phyloP scores from a whole-genome alignment of 2,797 vertebrate genomes.

The Pseudochirops corinnae region DNA sequence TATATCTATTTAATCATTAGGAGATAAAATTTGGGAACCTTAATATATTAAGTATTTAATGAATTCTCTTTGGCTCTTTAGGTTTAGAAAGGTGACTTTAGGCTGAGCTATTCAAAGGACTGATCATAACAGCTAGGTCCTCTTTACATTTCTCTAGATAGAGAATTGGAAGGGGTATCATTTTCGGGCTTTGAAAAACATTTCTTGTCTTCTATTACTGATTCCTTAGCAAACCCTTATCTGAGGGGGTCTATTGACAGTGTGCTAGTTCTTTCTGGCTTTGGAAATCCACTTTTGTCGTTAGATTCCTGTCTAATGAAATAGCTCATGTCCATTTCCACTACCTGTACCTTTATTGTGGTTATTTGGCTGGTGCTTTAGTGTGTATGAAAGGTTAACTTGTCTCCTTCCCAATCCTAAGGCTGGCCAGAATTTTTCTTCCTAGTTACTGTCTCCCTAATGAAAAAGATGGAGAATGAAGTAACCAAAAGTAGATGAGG shows the following conservation, averaged over 20 bases:
- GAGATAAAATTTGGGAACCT: conserved; percentile 55
- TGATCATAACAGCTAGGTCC: conserved; percentile 42
- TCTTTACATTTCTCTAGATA: neutral
- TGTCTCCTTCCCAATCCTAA: neutral
- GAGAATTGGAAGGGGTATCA: neutral
- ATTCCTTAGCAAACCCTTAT: conserved; percentile 53
- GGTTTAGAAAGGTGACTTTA: conserved; percentile 44
- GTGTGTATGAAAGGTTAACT: neutral
- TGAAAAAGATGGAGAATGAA: neutral
- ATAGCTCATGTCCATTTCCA: neutral
- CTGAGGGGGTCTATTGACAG: conserved; percentile 48
- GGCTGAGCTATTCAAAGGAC: conserved; percentile 49
- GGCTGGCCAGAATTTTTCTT: neutral
- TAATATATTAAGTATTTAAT: conserved; percentile 76
- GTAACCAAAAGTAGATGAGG: neutral
- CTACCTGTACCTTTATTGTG: neutral
- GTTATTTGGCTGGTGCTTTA: neutral
- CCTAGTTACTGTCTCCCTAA: neutral
- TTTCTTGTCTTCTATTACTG: conserved; percentile 64
- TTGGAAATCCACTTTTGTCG: conserved; percentile 41
- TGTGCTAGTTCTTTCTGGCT: conserved; percentile 33
- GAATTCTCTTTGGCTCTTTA: conserved; percentile 67
- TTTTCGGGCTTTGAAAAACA: conserved; percentile 56
- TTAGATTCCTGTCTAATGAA: conserved; percentile 35
- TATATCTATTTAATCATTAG: neutral